Percentiles rank a stretch among this genome's conserved stretches.
These are phyloP conservation scores for Lottia scabra DNA, from an alignment of 2,888 invertebrate species.

Conservation along the genomic window DNA sequence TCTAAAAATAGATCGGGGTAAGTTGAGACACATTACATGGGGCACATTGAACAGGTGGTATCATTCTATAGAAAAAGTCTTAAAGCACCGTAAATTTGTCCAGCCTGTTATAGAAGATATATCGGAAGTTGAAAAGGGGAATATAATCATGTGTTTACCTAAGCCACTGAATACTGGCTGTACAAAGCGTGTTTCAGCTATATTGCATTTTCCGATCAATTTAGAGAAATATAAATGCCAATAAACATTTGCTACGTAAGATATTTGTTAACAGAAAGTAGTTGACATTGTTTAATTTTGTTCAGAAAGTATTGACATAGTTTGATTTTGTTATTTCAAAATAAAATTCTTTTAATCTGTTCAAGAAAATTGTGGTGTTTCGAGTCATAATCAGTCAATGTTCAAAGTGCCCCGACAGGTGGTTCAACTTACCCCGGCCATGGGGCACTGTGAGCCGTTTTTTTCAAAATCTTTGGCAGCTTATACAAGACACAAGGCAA, in stretches of 20 bases:
- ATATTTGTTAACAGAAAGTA: neutral
- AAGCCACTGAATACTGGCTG: neutral
- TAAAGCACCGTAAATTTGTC: too few relatives aligned
- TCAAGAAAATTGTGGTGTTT: neutral
- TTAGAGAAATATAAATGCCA: too few relatives aligned
- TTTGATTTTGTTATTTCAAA: neutral
- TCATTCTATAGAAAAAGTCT: too few relatives aligned
- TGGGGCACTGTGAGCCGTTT: neutral
- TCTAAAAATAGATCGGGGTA: neutral
- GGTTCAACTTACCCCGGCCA: neutral
- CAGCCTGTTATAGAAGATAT: too few relatives aligned
- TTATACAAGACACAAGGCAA: neutral
- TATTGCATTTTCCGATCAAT: too few relatives aligned
- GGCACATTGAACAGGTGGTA: neutral
- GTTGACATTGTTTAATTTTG: too few relatives aligned
- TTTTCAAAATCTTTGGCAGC: neutral
- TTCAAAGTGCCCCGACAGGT: neutral
- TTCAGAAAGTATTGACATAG: neutral
- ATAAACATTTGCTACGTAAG: neutral
- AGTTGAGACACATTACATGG: neutral
- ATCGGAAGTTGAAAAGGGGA: too few relatives aligned
- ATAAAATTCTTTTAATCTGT: neutral
- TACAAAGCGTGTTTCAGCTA: too few relatives aligned
- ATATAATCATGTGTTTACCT: too few relatives aligned
- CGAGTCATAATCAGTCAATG: neutral